phyloP scores from a whole-genome alignment of 1,140 invertebrate genomes.

The Drosophila prosaltans region DNA sequence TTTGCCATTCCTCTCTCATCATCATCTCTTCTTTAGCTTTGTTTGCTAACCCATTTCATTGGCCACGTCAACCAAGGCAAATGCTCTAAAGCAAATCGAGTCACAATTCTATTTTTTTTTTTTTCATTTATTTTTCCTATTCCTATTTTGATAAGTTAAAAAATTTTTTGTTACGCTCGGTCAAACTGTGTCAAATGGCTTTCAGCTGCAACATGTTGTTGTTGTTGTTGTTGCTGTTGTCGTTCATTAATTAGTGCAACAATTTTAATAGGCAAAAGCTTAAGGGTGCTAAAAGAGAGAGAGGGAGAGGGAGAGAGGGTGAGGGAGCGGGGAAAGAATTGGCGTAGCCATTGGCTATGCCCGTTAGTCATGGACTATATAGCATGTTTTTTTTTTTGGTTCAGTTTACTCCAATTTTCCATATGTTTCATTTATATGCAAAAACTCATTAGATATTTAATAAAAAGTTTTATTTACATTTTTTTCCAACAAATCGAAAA shows the following conservation, averaged over 20 bases:
- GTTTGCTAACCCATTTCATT: background rate
- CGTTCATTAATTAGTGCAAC: conserved; percentile 38
- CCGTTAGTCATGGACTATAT: conserved; percentile 53
- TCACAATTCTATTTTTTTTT: conserved; percentile 3
- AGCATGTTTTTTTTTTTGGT: background rate
- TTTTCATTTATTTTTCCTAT: conserved; percentile 20
- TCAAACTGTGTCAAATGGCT: conserved; percentile 78
- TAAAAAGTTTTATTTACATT: too few species aligned
- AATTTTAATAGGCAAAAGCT: conserved; percentile 8
- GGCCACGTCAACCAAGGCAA: background rate
- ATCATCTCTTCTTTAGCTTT: background rate
- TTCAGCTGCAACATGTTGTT: conserved; percentile 60
- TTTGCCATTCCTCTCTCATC: background rate
- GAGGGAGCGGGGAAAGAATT: background rate
- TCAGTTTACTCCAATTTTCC: background rate
- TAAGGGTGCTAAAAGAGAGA: conserved; percentile 11
- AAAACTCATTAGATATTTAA: too few species aligned
- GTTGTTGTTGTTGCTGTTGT: conserved; percentile 14
- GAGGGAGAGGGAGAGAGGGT: background rate
- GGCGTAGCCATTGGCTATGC: conserved; percentile 40
- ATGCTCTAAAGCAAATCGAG: background rate
- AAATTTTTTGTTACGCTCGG: conserved; percentile 66
- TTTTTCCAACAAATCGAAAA: too few species aligned
- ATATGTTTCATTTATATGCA: background rate
- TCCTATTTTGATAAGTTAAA: conserved; percentile 58